Evolutionary conservation across 1,140 invertebrate species (phyloP), one percentile per base, ranked within the genome.

Genomic region (Calosoma granatense): DNA sequence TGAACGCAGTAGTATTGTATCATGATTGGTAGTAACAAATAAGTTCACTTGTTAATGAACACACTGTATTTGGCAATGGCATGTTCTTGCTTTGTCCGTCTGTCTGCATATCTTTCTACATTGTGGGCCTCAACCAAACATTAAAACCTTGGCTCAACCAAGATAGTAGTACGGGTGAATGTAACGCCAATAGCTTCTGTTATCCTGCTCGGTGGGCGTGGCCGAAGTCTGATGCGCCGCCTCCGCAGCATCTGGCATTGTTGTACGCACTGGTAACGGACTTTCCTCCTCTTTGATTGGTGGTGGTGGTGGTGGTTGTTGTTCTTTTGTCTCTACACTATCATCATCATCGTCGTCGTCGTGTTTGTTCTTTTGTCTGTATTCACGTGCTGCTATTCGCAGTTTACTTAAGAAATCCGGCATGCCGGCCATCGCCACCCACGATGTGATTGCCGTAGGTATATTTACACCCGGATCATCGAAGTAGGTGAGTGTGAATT

Each of bases 401-500:
- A 72, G 69, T 63, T 70, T 72, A 14, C 61, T 64, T 3, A 72
- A 59, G 51, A 72, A 71, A 19, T 72, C 71, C 2, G 71, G 71
- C 69, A 72, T 69, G 60, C 71, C 70, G 26, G 70, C 67, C 53
- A 75, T 74, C 0, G 85, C 81, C 1, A 86, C 82, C 82, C 84
- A 87, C 0, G 81, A 73, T 11, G 79, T 81, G 22, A 87, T 73
- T 53, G 79, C 74, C 11, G 78, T 71, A 22, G 84, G 84, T 59
- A 87, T 75, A 64, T 82, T 83, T 36, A 87, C 75, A 2, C 87
- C 89, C 15, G 90, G 88, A 76, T 92, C 86, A 68, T 92, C 90
- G 68, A 86, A 93, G 73, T 93, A 93, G 1, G 90, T 92, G 3
- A 93, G 75, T 21, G 84, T 81, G 72, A 91, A 92, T 71, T 92